Percentiles rank a stretch among this genome's conserved stretches.
Evolutionary conservation across 2,113 vertebrate genomes (phyloP).

Genomic region (Hyaena hyaena): DNA sequence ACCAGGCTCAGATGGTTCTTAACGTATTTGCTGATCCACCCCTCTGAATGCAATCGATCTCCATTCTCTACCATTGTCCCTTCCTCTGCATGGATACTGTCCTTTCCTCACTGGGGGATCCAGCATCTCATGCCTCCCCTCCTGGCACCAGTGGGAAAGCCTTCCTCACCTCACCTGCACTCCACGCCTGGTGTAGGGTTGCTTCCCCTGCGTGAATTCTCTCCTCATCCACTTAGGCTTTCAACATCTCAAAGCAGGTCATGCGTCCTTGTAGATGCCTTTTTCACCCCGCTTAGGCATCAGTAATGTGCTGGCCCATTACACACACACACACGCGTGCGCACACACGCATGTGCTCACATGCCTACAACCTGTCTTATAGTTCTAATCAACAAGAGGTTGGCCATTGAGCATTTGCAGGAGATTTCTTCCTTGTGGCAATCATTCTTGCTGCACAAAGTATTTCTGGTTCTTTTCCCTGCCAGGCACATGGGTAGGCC

Average conservation of each 20-base stretch:
- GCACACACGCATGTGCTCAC: too few relatives aligned
- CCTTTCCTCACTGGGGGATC: not conserved
- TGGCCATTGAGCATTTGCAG: not conserved
- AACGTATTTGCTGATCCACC: too few relatives aligned
- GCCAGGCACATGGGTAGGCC: not conserved
- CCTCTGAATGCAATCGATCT: not conserved
- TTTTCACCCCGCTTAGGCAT: not conserved
- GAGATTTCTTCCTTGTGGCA: not conserved
- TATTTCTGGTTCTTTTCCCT: not conserved
- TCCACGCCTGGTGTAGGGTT: not conserved
- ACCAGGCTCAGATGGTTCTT: not conserved
- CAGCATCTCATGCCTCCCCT: accelerated
- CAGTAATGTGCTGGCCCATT: not conserved
- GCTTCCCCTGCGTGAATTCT: not conserved
- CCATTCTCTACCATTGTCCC: not conserved
- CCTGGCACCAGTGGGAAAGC: too few relatives aligned
- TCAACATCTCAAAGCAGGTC: not conserved
- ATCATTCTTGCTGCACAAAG: not conserved
- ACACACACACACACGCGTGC: not conserved
- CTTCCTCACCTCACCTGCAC: not conserved
- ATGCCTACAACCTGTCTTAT: not conserved
- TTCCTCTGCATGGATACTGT: not conserved
- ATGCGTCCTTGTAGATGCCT: not conserved
- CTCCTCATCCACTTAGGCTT: not conserved
- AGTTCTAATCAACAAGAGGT: not conserved